Evolutionary conservation across 92 coral and sea anemone genomes (phyloP).

Genomic region (Muricea muricata): DNA sequence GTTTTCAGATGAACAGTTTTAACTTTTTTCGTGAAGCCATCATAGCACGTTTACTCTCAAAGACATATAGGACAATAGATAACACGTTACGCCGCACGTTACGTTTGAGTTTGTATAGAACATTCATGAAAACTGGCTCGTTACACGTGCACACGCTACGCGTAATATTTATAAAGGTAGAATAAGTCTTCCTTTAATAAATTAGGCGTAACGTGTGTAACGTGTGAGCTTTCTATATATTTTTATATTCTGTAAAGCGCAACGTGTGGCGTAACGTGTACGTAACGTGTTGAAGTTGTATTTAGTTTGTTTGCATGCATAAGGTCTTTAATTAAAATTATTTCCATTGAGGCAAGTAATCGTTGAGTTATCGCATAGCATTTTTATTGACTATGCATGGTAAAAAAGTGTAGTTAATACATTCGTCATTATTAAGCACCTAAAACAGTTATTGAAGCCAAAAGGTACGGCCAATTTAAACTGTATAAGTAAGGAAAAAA

Average conservation of each 20-base stretch:
- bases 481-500: neutral
- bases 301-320: neutral
- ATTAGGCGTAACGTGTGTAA: neutral
- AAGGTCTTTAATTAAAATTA: neutral
- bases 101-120: no score
- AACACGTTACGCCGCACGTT: neutral
- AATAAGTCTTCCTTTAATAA: neutral
- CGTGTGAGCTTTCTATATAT: neutral
- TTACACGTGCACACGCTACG: neutral
- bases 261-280: neutral
- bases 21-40: no score
- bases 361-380: no score
- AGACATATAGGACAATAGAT: neutral
- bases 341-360: no score
- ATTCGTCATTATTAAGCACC: no score
- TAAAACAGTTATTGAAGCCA: no score
- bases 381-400: no score
- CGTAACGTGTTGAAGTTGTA: slow-evolving; percentile 2
- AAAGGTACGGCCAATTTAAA: neutral
- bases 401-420: no score
- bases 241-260: neutral
- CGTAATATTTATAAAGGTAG: neutral
- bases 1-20: no score
- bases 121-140: no score
- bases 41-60: neutral